Evolutionary conservation across 2,888 invertebrate genomes (phyloP).

Genomic region (Anodontia alba): DNA sequence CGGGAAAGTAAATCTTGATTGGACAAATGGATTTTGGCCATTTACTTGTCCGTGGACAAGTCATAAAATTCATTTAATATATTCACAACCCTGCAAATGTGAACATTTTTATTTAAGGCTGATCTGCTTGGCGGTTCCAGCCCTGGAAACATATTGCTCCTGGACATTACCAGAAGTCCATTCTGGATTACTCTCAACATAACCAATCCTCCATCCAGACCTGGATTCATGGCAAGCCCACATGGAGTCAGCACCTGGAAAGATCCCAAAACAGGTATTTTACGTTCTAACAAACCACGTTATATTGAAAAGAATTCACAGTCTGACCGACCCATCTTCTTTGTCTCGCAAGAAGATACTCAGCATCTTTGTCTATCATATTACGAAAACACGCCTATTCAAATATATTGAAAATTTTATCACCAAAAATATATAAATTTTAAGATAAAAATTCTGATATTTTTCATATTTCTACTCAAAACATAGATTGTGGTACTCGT

Average conservation of each 20-base stretch:
- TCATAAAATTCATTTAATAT: too few relatives aligned
- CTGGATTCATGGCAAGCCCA: slow-evolving; percentile 28
- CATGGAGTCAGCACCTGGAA: slow-evolving; percentile 30
- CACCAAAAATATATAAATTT: too few relatives aligned
- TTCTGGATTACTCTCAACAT: not conserved
- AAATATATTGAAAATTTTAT: too few relatives aligned
- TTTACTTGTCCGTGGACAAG: too few relatives aligned
- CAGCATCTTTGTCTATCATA: not conserved
- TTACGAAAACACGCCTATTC: too few relatives aligned
- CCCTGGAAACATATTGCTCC: not conserved
- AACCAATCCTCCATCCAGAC: not conserved
- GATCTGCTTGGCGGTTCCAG: not conserved
- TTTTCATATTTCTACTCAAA: too few relatives aligned
- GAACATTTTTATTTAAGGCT: not conserved
- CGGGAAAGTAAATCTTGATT: too few relatives aligned
- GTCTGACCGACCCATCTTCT: not conserved
- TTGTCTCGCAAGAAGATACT: not conserved
- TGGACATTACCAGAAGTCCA: not conserved
- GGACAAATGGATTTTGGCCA: too few relatives aligned
- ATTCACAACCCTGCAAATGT: too few relatives aligned
- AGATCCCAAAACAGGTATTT: slow-evolving; percentile 9
- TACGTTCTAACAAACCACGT: too few relatives aligned
- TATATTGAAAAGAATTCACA: not conserved
- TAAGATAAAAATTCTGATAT: too few relatives aligned
- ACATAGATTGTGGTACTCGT: too few relatives aligned